These are phyloP conservation scores for Dryococelus australis DNA, from an alignment of 2,888 invertebrate genomes.

Conservation along the genomic window DNA sequence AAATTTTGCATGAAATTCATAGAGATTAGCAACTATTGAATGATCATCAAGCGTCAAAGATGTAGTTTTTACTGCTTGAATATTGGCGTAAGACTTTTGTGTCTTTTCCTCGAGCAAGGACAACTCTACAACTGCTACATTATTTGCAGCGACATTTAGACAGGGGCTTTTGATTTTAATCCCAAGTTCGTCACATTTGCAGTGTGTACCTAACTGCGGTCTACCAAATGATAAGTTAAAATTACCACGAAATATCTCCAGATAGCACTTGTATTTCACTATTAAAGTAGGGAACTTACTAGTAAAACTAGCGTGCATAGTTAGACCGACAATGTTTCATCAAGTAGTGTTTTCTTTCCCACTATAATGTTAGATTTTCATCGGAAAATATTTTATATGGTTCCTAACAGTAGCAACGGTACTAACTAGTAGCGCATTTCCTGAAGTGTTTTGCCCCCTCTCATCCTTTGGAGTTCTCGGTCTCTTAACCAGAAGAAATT, in stretches of 20 bases:
- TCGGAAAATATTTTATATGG: neutral
- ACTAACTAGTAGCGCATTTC: neutral
- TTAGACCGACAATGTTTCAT: neutral
- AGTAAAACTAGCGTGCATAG: neutral
- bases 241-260: neutral
- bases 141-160: neutral
- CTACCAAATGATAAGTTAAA: conserved; percentile 20
- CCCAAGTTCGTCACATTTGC: neutral
- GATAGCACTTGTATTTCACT: conserved; percentile 6
- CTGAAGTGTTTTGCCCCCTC: neutral
- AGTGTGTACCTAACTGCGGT: neutral
- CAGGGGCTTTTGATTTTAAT: neutral
- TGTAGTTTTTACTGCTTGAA: neutral
- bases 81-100: neutral
- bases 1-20: no score
- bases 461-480: neutral
- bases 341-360: conserved; percentile 5
- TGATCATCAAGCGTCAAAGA: no score
- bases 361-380: neutral
- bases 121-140: neutral
- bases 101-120: neutral
- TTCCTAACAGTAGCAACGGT: neutral
- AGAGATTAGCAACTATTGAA: neutral
- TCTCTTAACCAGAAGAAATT: neutral
- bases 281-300: neutral